Evolutionary conservation across 2,797 vertebrate species (phyloP).

Genomic region (Anableps anableps): DNA sequence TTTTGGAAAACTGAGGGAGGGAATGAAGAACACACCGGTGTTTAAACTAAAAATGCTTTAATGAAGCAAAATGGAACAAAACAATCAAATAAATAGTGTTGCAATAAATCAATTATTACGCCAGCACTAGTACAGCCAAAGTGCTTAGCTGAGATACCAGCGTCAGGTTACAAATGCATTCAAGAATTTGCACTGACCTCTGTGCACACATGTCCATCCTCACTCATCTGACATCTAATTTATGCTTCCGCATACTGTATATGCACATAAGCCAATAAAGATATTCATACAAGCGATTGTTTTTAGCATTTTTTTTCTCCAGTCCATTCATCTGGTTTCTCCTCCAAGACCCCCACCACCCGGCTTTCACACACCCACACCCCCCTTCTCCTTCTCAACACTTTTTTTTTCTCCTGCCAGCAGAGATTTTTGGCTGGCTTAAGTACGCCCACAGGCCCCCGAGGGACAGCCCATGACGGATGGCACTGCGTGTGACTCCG

Average conservation of each 20-base stretch:
- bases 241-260: slow-evolving; percentile 31
- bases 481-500: slow-evolving; percentile 76
- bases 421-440: slow-evolving; percentile 74
- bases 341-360: slow-evolving; percentile 15
- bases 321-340: slow-evolving; percentile 46
- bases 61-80: slow-evolving; percentile 61
- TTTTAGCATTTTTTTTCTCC: slow-evolving; percentile 46
- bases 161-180: slow-evolving; percentile 29
- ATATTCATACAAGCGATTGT: slow-evolving; percentile 49
- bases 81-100: slow-evolving; percentile 75
- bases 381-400: slow-evolving; percentile 15
- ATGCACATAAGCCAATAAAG: slow-evolving; percentile 37
- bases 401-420: slow-evolving; percentile 59
- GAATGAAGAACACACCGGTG: slow-evolving; percentile 53
- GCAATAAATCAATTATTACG: slow-evolving; percentile 71
- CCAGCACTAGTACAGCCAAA: slow-evolving; percentile 51
- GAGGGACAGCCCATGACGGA: slow-evolving; percentile 77
- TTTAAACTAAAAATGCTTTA: slow-evolving; percentile 70
- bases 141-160: slow-evolving; percentile 58
- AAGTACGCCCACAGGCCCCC: slow-evolving; percentile 74
- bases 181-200: slow-evolving; percentile 68
- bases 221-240: slow-evolving; percentile 36
- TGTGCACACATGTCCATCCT: slow-evolving; percentile 23
- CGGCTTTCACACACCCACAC: background rate
- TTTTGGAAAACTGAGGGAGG: slow-evolving; percentile 36